Conservation (phyloP, 2,888 invertebrate genomes). For the Cosmia trapezina region DNA sequence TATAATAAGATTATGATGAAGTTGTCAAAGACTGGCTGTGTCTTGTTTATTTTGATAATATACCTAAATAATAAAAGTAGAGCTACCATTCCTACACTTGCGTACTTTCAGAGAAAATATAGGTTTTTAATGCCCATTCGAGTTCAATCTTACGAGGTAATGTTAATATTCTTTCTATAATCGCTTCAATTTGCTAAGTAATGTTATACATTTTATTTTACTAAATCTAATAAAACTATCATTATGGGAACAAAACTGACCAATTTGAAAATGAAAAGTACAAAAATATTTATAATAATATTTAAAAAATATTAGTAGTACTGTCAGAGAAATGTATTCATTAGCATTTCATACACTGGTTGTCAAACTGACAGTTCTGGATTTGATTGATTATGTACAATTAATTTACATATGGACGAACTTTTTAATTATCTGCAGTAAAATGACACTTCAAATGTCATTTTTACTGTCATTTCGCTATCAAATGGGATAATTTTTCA, state of each 20-base stretch:
- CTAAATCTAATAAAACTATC: neutral
- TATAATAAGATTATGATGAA: neutral
- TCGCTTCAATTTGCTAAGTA: neutral
- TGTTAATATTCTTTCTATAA: neutral
- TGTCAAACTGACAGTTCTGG: neutral
- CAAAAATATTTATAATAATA: slow-evolving; percentile 4
- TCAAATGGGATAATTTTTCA: too few species aligned
- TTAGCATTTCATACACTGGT: neutral
- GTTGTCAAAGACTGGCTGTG: slow-evolving; percentile 43
- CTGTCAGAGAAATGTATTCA: neutral
- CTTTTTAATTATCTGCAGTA: too few species aligned
- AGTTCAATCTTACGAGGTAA: neutral
- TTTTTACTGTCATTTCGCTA: too few species aligned
- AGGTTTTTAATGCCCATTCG: neutral
- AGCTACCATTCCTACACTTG: neutral
- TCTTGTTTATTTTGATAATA: slow-evolving; percentile 31
- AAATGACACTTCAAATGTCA: too few species aligned
- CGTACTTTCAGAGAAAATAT: neutral
- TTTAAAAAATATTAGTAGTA: neutral
- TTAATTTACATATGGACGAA: neutral
- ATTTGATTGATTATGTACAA: neutral
- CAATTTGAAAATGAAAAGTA: neutral
- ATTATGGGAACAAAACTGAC: slow-evolving; percentile 3
- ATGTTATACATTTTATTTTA: neutral
- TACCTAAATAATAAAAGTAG: neutral